Evolutionary conservation across 2,113 vertebrate species (phyloP), one percentile per base, ranked within the genome.

Genomic region (Scytalopus superciliaris): DNA sequence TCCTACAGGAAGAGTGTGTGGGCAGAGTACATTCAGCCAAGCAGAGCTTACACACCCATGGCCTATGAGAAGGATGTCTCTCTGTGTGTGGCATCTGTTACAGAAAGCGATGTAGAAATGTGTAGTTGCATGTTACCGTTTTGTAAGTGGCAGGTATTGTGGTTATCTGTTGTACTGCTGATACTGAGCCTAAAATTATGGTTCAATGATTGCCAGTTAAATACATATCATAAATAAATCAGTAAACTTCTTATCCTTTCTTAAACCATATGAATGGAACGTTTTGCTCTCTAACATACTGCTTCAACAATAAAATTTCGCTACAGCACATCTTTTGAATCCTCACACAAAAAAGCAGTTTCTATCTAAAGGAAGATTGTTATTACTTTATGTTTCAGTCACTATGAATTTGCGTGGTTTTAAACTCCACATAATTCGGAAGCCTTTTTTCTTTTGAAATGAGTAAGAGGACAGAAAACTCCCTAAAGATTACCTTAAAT

Each of bases 381-480:
- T 67, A 59, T 52, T 59, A 40, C 30, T 70, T 86, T 40, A 44
- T 75, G 5, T 52, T 88, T 84, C 79, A 62, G 42, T 59, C 59
- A 91, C 35, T 40, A 85, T 19, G n/a, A 94, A 59, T 81, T 60
- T 66, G 76, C 16, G 30, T 40, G 19, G 62, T 63, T 94, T 94
- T 84, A 82, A 94, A 84, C 22, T 49, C 49, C 49, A 68, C 40
- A 40, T 81, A 89, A 84, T 75, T 81, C 56, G 96, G 50, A 91
- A 91, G 64, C 19, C 17, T 47, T 91, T 92, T 63, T 90, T 87
- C 57, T 94, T 95, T 63, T 72, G 56, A 92, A 93, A 90, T 68
- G 57, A 88, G 27, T 28, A 76, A 77, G 19, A 77, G 44, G 24
- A 93, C 19, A 95, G 59, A 87, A 95, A 93, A 55, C 28, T 89